Evolutionary conservation across 2,888 invertebrate species (phyloP).

Genomic region (Stenodera caucasica): DNA sequence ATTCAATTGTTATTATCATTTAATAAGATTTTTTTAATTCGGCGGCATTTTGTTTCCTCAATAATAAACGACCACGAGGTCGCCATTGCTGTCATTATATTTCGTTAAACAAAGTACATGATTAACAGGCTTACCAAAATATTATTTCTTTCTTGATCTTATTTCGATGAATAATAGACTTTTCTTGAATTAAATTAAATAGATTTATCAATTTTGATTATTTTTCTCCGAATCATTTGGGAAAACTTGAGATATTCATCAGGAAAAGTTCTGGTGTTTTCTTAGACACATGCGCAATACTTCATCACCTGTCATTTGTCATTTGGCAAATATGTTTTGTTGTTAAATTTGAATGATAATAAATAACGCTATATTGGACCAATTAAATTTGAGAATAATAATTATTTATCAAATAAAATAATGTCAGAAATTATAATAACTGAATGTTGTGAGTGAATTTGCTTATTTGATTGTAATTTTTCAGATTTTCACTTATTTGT

Average conservation of each 20-base stretch:
- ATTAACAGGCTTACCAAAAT: conserved; percentile 1
- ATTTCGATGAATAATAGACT: too few species aligned
- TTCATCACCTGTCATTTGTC: conserved; percentile 33
- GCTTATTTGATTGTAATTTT: not conserved
- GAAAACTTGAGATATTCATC: not conserved
- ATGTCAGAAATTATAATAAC: conserved; percentile 22
- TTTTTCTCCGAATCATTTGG: too few species aligned
- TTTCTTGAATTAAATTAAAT: too few species aligned
- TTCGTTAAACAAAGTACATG: conserved; percentile 14
- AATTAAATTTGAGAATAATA: not conserved
- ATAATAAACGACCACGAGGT: conserved; percentile 40
- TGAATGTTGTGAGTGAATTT: conserved; percentile 21
- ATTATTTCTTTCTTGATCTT: too few species aligned
- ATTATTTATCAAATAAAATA: not conserved
- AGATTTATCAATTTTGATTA: too few species aligned
- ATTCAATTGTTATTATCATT: too few species aligned
- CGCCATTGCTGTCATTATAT: conserved; percentile 41
- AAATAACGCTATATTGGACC: conserved; percentile 18
- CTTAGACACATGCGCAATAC: not conserved
- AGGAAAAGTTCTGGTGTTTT: not conserved
- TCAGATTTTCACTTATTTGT: too few species aligned
- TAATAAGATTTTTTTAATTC: conserved; percentile 17
- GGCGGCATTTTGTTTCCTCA: conserved; percentile 27
- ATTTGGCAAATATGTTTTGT: conserved; percentile 35
- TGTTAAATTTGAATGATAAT: conserved; percentile 29